These are phyloP conservation scores for Muscina levida DNA, from an alignment of 2,888 invertebrate species.

Conservation along the genomic window DNA sequence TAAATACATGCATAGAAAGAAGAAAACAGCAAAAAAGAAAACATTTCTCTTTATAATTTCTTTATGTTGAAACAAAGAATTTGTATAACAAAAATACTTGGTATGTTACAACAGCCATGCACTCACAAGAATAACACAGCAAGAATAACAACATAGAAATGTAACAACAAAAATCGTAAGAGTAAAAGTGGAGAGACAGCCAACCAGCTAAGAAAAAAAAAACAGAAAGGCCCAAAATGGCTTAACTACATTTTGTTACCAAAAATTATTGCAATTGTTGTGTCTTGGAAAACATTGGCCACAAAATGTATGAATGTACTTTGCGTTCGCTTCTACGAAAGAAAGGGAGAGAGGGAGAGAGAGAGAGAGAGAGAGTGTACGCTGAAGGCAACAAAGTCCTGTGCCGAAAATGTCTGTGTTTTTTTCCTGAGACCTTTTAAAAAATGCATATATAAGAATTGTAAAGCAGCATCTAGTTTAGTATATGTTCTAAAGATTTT, in stretches of 20 bases:
- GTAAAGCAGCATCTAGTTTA: slow-evolving; percentile 9
- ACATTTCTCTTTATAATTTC: slow-evolving; percentile 21
- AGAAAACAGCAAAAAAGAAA: too few species aligned
- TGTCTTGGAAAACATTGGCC: slow-evolving; percentile 58
- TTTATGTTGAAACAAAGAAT: slow-evolving; percentile 46
- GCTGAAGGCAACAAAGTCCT: slow-evolving; percentile 34
- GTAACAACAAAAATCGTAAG: slow-evolving; percentile 17
- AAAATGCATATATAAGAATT: slow-evolving; percentile 27
- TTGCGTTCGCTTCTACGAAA: too few species aligned
- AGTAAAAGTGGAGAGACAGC: slow-evolving; percentile 15
- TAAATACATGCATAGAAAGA: not conserved
- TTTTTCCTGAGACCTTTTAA: not conserved
- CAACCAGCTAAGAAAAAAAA: not conserved
- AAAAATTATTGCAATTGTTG: slow-evolving; percentile 65
- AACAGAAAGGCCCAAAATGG: slow-evolving; percentile 48
- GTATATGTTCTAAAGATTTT: not conserved
- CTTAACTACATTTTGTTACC: slow-evolving; percentile 62
- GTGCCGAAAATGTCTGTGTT: slow-evolving; percentile 40
- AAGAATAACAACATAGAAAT: slow-evolving; percentile 2
- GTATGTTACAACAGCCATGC: slow-evolving; percentile 34
- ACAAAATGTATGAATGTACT: slow-evolving; percentile 14
- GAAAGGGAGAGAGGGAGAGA: not conserved
- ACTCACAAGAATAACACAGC: not conserved
- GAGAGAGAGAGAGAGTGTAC: too few species aligned
- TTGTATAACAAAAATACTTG: slow-evolving; percentile 49